Evolutionary conservation across 1,140 invertebrate genomes (phyloP).

Genomic region (Phymorhynchus buccinoides): DNA sequence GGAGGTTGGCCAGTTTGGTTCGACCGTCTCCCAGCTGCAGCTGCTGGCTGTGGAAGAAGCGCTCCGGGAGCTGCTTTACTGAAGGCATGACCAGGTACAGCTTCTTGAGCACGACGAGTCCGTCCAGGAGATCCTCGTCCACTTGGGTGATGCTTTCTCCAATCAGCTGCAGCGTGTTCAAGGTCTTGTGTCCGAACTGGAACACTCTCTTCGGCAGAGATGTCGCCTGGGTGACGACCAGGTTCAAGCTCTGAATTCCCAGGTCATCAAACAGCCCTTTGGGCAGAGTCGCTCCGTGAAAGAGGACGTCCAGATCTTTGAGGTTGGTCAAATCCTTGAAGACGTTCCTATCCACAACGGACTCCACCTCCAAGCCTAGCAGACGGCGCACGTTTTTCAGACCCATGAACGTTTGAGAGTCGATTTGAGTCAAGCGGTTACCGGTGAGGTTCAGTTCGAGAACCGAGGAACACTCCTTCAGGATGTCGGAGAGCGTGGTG

Average conservation of each 20-base stretch:
- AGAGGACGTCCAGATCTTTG: conserved; percentile 33
- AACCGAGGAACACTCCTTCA: conserved; percentile 28
- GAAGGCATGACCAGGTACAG: conserved; percentile 37
- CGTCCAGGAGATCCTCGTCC: conserved; percentile 28
- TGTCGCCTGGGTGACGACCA: conserved; percentile 29
- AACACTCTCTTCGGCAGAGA: conserved; percentile 29
- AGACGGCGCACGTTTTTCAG: conserved; percentile 34
- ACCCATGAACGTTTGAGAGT: conserved; percentile 22
- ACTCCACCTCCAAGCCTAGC: conserved; percentile 34
- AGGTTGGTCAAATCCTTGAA: conserved; percentile 34
- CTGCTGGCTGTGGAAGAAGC: conserved; percentile 34
- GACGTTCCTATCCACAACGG: conserved; percentile 4
- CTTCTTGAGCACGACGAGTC: conserved; percentile 32
- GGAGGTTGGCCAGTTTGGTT: conserved; percentile 23
- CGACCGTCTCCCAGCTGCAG: background rate
- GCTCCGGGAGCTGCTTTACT: conserved; percentile 27
- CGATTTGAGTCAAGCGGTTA: conserved; percentile 30
- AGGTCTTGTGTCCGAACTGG: conserved; percentile 31
- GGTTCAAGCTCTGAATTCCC: conserved; percentile 24
- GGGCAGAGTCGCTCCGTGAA: conserved; percentile 24
- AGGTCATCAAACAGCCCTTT: conserved; percentile 34
- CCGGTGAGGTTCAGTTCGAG: conserved; percentile 38
- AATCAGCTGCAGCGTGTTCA: conserved; percentile 33
- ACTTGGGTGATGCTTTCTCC: conserved; percentile 20
- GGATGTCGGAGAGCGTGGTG: conserved; percentile 28